Base-by-base conservation (phyloP, 1,140 invertebrate genomes). In the Acromyrmex heyeri region DNA sequence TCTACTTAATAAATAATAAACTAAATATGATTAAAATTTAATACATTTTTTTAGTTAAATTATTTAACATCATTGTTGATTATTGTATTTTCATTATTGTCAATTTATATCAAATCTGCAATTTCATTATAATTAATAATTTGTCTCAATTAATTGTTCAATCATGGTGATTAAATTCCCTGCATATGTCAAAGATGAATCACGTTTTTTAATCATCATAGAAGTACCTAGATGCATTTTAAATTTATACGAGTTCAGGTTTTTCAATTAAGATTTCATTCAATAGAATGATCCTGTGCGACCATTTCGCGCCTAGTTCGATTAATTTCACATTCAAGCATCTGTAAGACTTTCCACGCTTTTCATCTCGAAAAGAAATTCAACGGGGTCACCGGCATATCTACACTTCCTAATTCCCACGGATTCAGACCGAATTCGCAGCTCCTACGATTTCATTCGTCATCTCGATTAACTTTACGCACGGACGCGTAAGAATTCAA, bases 401-500 rank as follows among this genome's bases (percentile, higher is more conserved):
- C 55, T 16, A 6, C 4, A 16, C 6, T 62, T 77, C 55, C 59
- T 48, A 77, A 30, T 77, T 78, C 44, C 14, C 48, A 69, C 16
- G 8, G 30, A 69, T 38, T 55, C 48, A 18, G 14, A 8, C 44
- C 44, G 6, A 48, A 78, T 65, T 44, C 75, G 24, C 24, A n/a
- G 18, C 24, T 48, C 18, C 12, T 53, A 7, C 27, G 44, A 50
- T n/a, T 78, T 50, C 75, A 78, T 62, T 62, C 59, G 53, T 64
- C 61, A 78, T 65, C 61, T 70, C 64, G 30, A 38, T 57, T 57
- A 48, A 57, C 62, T 81, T 70, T 81, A 50, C 64, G 38, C 57
- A 6, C 38, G 75, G 21, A 38, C 64, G 77, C 30, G 62, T 38
- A 38, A 69, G 27, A 34, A 79, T 79, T 8, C 44, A 55, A 81